phyloP scores from a whole-genome alignment of 2,888 invertebrate species.

The Crematogaster levior region DNA sequence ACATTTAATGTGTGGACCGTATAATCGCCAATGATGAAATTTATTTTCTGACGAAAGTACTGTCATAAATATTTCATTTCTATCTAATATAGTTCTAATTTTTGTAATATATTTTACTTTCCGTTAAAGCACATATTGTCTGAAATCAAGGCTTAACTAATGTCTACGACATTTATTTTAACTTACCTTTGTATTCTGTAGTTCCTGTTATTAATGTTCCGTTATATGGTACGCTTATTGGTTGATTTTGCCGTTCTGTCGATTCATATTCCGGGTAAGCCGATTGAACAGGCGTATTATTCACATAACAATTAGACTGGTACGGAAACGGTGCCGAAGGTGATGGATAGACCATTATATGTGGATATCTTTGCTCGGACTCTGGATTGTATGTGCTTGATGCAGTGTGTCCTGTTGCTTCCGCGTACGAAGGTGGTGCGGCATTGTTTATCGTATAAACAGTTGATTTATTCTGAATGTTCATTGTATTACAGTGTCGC shows the following conservation, averaged over 20 bases:
- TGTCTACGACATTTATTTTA: neutral
- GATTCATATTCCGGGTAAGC: neutral
- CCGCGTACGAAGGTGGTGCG: conserved; percentile 57
- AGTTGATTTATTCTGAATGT: conserved; percentile 26
- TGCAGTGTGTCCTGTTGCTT: conserved; percentile 24
- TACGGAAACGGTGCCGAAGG: neutral
- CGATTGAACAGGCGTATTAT: neutral
- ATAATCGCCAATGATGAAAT: neutral
- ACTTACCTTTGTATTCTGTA: conserved; percentile 1
- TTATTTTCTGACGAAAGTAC: neutral
- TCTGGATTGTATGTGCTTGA: neutral
- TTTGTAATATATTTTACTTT: neutral
- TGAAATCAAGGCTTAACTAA: neutral
- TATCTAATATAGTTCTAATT: neutral
- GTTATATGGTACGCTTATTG: neutral
- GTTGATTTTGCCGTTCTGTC: neutral
- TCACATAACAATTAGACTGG: conserved; percentile 3
- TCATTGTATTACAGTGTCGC: neutral
- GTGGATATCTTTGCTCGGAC: neutral
- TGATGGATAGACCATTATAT: neutral
- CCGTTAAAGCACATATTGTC: neutral
- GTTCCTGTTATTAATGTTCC: neutral
- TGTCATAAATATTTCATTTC: neutral
- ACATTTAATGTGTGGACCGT: neutral
- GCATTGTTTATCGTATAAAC: conserved; percentile 26